These are phyloP conservation scores for Proteles cristata DNA, from an alignment of 2,113 vertebrate species.

Conservation along the genomic window DNA sequence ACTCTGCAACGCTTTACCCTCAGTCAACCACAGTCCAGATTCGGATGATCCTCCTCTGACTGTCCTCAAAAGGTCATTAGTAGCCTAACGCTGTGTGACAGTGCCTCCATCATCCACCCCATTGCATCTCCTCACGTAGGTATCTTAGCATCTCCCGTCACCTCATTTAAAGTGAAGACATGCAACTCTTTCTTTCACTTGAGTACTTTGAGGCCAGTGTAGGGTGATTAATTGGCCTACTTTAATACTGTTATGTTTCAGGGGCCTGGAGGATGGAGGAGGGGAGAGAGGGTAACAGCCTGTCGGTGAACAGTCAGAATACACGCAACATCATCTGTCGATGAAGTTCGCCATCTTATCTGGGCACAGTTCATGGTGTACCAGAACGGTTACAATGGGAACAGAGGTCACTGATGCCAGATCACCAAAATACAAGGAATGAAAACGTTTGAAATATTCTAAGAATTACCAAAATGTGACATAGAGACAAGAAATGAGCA, in stretches of 20 bases:
- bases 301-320: neutral
- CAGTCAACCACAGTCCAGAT: neutral
- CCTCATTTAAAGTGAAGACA: neutral
- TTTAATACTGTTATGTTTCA: neutral
- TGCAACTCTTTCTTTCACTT: neutral
- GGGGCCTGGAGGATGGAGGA: neutral
- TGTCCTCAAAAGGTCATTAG: neutral
- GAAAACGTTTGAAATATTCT: neutral
- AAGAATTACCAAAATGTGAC: neutral
- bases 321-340: fast-evolving
- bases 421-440: neutral
- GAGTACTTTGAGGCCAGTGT: neutral
- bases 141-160: neutral
- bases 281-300: neutral
- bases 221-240: neutral
- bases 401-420: neutral
- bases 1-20: neutral
- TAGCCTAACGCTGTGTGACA: neutral
- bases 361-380: neutral
- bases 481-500: neutral
- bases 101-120: neutral
- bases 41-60: neutral
- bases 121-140: neutral
- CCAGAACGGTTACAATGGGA: neutral
- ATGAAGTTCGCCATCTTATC: neutral